These are phyloP conservation scores for Corythoichthys haematopterus DNA, from an alignment of 2,113 vertebrate species.

Conservation along the genomic window DNA sequence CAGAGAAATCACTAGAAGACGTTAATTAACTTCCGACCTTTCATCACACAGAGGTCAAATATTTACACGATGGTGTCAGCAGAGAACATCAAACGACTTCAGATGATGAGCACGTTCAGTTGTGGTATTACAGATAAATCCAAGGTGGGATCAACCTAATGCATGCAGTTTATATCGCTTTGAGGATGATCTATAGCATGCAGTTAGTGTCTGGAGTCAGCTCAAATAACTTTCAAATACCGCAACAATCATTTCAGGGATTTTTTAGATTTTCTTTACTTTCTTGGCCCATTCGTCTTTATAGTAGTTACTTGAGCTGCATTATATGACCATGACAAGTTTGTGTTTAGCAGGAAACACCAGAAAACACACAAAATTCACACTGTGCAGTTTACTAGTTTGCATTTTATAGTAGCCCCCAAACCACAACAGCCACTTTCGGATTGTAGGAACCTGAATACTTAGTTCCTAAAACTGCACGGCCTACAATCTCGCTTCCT, in stretches of 20 bases:
- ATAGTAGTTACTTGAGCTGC: background rate
- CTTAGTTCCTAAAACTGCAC: too few species aligned
- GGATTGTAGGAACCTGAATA: too few species aligned
- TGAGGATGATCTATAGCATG: background rate
- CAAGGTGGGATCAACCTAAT: background rate
- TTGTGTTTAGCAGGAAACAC: too few species aligned
- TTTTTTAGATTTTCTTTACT: background rate
- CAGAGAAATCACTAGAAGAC: background rate
- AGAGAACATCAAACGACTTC: slow-evolving; percentile 1
- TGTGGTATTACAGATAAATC: background rate
- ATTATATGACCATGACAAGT: background rate
- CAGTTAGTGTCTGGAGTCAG: background rate
- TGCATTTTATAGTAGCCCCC: background rate
- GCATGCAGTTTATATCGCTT: background rate
- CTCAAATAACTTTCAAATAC: background rate
- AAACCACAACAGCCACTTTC: background rate
- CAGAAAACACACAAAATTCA: background rate
- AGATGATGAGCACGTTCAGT: background rate
- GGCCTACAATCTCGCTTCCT: too few species aligned
- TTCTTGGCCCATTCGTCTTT: background rate
- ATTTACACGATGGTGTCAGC: background rate
- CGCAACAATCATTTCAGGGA: background rate
- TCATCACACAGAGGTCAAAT: background rate
- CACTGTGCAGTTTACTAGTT: background rate
- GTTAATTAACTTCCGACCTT: background rate